phyloP scores from a whole-genome alignment of 2,797 vertebrate genomes.

The Pantherophis vulpinus region DNA sequence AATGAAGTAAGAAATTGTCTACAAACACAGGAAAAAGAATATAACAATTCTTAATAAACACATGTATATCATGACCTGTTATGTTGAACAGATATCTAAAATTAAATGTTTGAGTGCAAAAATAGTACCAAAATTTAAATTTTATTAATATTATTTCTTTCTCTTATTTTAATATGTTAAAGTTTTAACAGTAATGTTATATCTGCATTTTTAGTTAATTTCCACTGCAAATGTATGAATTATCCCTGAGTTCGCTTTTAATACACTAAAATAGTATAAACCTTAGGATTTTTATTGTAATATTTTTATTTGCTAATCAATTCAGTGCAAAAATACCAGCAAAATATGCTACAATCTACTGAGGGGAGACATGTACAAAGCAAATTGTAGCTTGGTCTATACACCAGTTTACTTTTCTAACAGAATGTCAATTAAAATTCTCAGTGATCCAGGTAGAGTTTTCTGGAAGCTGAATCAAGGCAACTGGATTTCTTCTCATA shows the following conservation, averaged over 20 bases:
- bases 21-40: not conserved
- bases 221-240: not conserved
- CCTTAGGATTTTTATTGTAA: not conserved
- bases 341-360: not conserved
- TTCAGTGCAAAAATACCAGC: not conserved
- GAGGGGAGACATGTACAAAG: not conserved
- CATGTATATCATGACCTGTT: not conserved
- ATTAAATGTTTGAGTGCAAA: not conserved
- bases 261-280: not conserved
- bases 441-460: not conserved
- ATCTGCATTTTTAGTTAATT: not conserved
- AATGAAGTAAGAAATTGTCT: not conserved
- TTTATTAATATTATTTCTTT: not conserved
- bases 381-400: not conserved
- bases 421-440: not conserved
- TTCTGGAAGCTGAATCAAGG: not conserved
- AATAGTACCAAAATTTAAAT: not conserved
- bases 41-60: not conserved
- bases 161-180: not conserved
- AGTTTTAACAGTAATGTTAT: not conserved
- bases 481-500: not conserved
- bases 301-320: not conserved
- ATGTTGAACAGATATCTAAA: not conserved
- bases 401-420: not conserved
- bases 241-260: not conserved